These are phyloP conservation scores for Corythornis vintsioides DNA, from an alignment of 2,113 vertebrate genomes.

Conservation along the genomic window DNA sequence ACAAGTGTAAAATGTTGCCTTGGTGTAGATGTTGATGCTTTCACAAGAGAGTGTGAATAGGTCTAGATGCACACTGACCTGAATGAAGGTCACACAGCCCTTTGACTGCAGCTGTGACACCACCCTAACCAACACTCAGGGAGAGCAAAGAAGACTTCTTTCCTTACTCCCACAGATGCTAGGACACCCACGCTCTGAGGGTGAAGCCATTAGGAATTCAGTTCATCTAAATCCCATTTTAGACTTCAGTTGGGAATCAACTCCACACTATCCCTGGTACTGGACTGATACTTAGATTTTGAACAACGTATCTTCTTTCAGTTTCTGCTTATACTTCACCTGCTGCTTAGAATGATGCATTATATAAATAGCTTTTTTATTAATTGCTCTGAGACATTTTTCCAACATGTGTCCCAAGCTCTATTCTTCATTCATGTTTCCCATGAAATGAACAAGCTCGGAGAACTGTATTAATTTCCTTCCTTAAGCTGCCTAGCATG, in stretches of 20 bases:
- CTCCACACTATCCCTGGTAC: background rate
- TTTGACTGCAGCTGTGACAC: background rate
- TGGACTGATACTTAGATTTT: background rate
- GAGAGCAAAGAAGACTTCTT: background rate
- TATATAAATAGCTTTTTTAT: constrained; percentile 35
- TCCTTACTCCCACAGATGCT: background rate
- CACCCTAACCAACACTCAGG: rapidly evolving
- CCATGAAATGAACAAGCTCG: background rate
- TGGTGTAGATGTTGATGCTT: background rate
- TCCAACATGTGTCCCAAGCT: background rate
- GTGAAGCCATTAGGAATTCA: background rate
- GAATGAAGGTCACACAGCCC: background rate
- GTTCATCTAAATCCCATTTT: constrained; percentile 15
- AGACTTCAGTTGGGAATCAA: constrained; percentile 28
- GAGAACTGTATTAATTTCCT: background rate
- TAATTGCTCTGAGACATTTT: constrained; percentile 21
- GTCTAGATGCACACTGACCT: background rate
- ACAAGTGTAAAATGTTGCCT: background rate
- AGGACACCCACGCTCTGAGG: background rate
- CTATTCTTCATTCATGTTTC: background rate
- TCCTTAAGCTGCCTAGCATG: constrained; percentile 1
- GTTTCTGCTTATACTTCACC: constrained; percentile 40
- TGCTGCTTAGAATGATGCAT: constrained; percentile 19
- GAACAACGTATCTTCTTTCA: constrained; percentile 15
- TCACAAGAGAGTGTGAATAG: background rate